Percentiles rank a stretch among this genome's conserved stretches.
Evolutionary conservation across 2,888 invertebrate species (phyloP).

Genomic region (Dromius quadrimaculatus): DNA sequence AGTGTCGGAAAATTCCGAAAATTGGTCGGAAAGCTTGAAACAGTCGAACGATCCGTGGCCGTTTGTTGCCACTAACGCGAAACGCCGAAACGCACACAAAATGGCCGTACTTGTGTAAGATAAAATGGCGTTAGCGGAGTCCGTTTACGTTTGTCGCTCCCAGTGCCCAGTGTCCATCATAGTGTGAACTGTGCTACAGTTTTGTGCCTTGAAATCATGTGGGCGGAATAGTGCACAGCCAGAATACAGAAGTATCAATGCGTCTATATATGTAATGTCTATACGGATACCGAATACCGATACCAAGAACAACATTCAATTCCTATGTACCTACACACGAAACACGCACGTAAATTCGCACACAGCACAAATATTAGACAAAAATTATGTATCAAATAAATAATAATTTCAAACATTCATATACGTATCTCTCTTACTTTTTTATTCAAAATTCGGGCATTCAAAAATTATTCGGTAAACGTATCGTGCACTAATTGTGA

Average conservation of each 20-base stretch:
- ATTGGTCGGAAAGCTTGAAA: slow-evolving; percentile 63
- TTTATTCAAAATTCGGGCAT: slow-evolving; percentile 1
- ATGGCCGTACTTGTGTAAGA: slow-evolving; percentile 61
- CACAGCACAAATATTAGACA: slow-evolving; percentile 32
- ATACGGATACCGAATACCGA: slow-evolving; percentile 16
- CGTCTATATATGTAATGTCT: slow-evolving; percentile 38
- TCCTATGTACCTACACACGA: slow-evolving; percentile 33
- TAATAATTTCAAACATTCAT: slow-evolving; percentile 20
- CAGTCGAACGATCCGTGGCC: slow-evolving; percentile 65
- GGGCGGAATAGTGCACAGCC: slow-evolving; percentile 27
- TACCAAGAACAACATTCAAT: slow-evolving; percentile 22
- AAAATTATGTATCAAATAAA: slow-evolving; percentile 20
- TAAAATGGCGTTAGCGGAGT: slow-evolving; percentile 61
- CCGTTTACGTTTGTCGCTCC: slow-evolving; percentile 59
- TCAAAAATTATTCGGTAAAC: too few relatives aligned
- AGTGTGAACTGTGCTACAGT: slow-evolving; percentile 38
- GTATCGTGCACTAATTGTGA: too few relatives aligned
- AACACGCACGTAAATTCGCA: slow-evolving; percentile 38
- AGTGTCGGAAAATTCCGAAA: slow-evolving; percentile 61
- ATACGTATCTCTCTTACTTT: slow-evolving; percentile 25
- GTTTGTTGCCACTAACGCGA: slow-evolving; percentile 66
- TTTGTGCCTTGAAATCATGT: slow-evolving; percentile 46
- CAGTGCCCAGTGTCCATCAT: slow-evolving; percentile 54
- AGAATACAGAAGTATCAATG: slow-evolving; percentile 36
- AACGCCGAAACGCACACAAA: slow-evolving; percentile 66